These are phyloP conservation scores for Chaunax sp. DNA, from an alignment of 2,797 vertebrate genomes.

Conservation along the genomic window DNA sequence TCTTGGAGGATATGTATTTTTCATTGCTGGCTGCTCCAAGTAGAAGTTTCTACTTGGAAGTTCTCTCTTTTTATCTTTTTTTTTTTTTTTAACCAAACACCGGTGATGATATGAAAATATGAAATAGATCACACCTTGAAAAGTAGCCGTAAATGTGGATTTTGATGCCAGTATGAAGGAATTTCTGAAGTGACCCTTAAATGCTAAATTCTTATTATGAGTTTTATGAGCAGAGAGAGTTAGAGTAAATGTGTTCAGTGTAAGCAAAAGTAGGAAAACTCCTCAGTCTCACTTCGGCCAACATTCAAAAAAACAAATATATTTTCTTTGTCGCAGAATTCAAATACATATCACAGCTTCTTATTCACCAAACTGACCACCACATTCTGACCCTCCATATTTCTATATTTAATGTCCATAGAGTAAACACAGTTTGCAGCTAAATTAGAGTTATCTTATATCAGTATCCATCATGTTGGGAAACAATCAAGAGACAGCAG, in stretches of 20 bases:
- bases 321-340: not conserved
- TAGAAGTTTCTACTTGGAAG: constrained; percentile 64
- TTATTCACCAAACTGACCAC: too few species aligned
- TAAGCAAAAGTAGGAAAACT: constrained; percentile 11
- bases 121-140: constrained; percentile 64
- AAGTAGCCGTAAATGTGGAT: constrained; percentile 64
- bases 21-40: constrained; percentile 73
- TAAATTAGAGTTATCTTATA: not conserved
- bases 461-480: not conserved
- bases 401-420: not conserved
- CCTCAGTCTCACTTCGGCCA: not conserved
- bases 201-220: constrained; percentile 57
- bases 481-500: too few species aligned
- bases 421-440: not conserved
- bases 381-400: not conserved
- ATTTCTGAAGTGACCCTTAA: constrained; percentile 40
- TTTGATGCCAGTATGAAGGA: constrained; percentile 63
- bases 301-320: not conserved
- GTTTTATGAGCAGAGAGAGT: constrained; percentile 34
- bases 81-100: constrained; percentile 50
- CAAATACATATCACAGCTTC: not conserved
- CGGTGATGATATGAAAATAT: constrained; percentile 73
- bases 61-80: constrained; percentile 29
- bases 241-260: constrained; percentile 5
- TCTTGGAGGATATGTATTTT: constrained; percentile 85